Evolutionary conservation across 2,113 vertebrate species (phyloP).

Genomic region (Triplophysa siluroides): DNA sequence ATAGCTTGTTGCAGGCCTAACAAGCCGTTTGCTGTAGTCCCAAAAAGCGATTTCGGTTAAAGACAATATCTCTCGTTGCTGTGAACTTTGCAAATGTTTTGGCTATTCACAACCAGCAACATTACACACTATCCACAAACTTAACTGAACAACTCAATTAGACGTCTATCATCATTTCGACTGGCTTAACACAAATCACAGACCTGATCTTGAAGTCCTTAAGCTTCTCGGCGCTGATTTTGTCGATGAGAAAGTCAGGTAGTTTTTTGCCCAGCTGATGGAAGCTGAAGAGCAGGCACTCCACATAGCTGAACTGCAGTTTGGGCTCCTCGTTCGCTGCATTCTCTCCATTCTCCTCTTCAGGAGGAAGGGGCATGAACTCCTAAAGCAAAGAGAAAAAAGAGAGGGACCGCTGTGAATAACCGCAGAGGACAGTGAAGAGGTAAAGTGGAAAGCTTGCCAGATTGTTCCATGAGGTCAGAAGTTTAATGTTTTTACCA

Average conservation of each 20-base stretch:
- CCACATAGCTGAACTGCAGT: slow-evolving; percentile 96
- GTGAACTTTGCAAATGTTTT: too few relatives aligned
- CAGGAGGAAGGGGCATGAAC: slow-evolving; percentile 95
- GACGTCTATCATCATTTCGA: too few relatives aligned
- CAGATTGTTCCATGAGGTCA: neutral
- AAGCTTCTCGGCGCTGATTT: slow-evolving; percentile 90
- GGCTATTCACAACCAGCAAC: too few relatives aligned
- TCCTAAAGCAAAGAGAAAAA: slow-evolving; percentile 72
- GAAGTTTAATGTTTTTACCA: slow-evolving; percentile 73
- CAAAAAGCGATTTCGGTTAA: too few relatives aligned
- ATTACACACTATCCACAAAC: too few relatives aligned
- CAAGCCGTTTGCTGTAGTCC: too few relatives aligned
- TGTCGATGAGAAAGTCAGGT: slow-evolving; percentile 93
- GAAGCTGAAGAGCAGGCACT: slow-evolving; percentile 93
- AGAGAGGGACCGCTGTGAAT: neutral
- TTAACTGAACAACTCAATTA: too few relatives aligned
- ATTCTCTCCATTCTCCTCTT: slow-evolving; percentile 96
- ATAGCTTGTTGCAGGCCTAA: too few relatives aligned
- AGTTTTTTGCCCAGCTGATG: slow-evolving; percentile 96
- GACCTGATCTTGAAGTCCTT: slow-evolving; percentile 99
- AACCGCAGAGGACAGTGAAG: neutral
- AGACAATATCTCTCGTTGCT: too few relatives aligned
- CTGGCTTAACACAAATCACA: neutral
- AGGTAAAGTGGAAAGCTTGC: slow-evolving; percentile 12
- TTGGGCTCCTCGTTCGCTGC: slow-evolving; percentile 90